Conservation (phyloP, 2,888 invertebrate species). For the Cerastis rubricosa region DNA sequence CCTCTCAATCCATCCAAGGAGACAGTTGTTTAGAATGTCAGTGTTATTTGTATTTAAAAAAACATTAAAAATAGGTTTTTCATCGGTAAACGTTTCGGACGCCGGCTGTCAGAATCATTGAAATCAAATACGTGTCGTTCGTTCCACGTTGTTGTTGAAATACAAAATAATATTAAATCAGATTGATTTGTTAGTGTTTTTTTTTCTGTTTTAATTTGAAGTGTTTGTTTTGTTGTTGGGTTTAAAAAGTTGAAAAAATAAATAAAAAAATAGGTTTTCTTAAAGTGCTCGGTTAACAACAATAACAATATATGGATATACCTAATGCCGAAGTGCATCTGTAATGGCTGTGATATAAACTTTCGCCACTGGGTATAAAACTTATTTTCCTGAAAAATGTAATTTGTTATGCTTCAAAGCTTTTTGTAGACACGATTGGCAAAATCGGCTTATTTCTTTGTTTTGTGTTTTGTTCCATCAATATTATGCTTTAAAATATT, state of each 20-base stretch:
- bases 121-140: constrained; percentile 82
- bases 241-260: constrained; percentile 64
- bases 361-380: constrained; percentile 86
- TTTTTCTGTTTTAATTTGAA: constrained; percentile 65
- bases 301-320: constrained; percentile 80
- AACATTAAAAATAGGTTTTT: constrained; percentile 56
- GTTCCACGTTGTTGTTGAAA: constrained; percentile 71
- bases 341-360: constrained; percentile 87
- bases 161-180: constrained; percentile 48
- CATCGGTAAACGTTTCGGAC: constrained; percentile 64
- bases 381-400: constrained; percentile 63
- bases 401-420: constrained; percentile 70
- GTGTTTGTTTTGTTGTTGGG: constrained; percentile 71
- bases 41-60: constrained; percentile 69
- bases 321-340: constrained; percentile 86
- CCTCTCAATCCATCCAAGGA: constrained; percentile 77
- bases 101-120: constrained; percentile 80
- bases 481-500: constrained; percentile 26
- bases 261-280: constrained; percentile 54
- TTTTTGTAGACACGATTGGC: constrained; percentile 75
- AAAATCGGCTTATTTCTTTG: constrained; percentile 66
- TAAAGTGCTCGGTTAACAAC: constrained; percentile 74
- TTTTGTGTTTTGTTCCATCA: constrained; percentile 36
- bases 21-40: constrained; percentile 75
- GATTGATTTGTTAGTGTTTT: constrained; percentile 69